These are phyloP conservation scores for Cheilosia vulpina DNA, from an alignment of 2,888 invertebrate species.

Conservation along the genomic window DNA sequence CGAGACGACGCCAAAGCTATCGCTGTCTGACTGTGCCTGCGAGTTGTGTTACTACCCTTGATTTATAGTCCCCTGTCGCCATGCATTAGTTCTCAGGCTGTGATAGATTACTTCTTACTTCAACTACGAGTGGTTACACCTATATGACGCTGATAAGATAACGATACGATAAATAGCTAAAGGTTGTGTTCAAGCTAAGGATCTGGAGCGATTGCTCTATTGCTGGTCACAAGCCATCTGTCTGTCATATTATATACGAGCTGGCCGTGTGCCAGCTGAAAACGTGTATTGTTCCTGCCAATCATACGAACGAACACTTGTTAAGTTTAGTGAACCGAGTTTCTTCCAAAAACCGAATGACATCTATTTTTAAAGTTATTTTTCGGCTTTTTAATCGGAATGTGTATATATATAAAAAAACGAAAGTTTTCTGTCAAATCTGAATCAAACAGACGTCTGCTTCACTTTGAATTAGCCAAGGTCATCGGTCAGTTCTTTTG, in stretches of 20 bases:
- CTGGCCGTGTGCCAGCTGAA: constrained; percentile 15
- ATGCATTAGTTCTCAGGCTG: background rate
- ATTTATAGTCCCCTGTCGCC: constrained; percentile 27
- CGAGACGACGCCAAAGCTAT: background rate
- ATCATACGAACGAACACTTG: constrained; percentile 23
- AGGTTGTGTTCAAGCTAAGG: constrained; percentile 14
- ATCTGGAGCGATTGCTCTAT: constrained; percentile 16
- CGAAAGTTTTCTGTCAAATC: background rate
- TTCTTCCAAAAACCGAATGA: background rate
- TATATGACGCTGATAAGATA: constrained; percentile 26
- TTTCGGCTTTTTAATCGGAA: background rate
- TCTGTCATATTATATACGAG: constrained; percentile 1
- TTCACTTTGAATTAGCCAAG: background rate
- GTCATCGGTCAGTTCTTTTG: constrained; percentile 3
- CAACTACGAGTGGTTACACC: background rate
- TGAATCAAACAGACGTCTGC: background rate
- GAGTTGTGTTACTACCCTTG: background rate
- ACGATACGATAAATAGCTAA: constrained; percentile 1
- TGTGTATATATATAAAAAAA: background rate
- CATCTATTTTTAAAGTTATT: background rate
- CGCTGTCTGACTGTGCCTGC: background rate
- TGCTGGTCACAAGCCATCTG: constrained; percentile 2
- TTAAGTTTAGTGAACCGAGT: constrained; percentile 23
- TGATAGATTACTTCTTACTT: constrained; percentile 7
- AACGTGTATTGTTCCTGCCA: constrained; percentile 17